Conservation (phyloP, 1,140 invertebrate genomes). For the Temnothorax longispinosus region DNA sequence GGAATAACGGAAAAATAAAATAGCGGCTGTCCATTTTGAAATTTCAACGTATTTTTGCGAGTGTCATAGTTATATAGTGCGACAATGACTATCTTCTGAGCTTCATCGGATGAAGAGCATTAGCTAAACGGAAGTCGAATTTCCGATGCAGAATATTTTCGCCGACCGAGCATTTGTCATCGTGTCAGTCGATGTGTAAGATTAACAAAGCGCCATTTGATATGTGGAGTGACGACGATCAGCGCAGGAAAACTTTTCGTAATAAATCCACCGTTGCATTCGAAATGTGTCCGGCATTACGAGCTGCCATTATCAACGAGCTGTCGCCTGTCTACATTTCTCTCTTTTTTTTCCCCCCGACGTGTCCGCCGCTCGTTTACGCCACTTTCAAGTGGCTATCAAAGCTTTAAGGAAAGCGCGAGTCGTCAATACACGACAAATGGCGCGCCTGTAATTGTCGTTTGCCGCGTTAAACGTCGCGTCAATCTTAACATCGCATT, state of each 20-base stretch:
- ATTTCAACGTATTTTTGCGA: neutral
- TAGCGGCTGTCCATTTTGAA: neutral
- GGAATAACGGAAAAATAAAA: neutral
- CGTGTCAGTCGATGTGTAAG: slow-evolving; percentile 60
- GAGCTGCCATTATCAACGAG: slow-evolving; percentile 3
- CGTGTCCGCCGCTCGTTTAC: neutral
- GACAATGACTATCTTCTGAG: slow-evolving; percentile 25
- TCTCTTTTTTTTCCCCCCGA: neutral
- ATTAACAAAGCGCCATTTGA: slow-evolving; percentile 59
- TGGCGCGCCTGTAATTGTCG: slow-evolving; percentile 1
- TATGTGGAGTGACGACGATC: slow-evolving; percentile 20
- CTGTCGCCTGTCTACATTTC: neutral
- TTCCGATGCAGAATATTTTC: slow-evolving; percentile 77
- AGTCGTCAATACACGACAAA: neutral
- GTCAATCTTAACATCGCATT: neutral
- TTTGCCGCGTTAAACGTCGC: slow-evolving; percentile 10
- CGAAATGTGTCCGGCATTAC: neutral
- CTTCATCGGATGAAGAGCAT: slow-evolving; percentile 74
- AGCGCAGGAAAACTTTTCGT: neutral
- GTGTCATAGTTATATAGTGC: neutral
- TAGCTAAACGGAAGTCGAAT: slow-evolving; percentile 78
- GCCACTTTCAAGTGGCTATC: neutral
- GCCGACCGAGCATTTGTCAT: slow-evolving; percentile 77
- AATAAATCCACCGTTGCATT: slow-evolving; percentile 6
- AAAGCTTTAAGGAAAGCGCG: neutral